Evolutionary conservation across 2,797 vertebrate genomes (phyloP), one percentile per base, ranked within the genome.

Genomic region (Poecilia picta): DNA sequence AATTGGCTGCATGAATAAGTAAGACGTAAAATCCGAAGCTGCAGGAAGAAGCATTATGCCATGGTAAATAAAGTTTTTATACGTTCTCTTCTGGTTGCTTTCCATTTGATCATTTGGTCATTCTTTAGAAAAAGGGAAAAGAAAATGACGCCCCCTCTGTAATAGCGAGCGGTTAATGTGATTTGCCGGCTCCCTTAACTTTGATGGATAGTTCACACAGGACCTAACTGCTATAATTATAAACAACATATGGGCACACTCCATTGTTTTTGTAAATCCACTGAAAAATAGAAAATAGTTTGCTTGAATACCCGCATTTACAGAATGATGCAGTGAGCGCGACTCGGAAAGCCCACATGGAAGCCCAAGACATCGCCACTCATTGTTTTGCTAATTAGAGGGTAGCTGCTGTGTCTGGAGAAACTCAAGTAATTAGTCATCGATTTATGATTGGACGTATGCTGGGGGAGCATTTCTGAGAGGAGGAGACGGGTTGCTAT

Each of bases 351-450:
- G 89, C 85, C 82, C 90, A 89, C 89, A 92, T 92, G 88, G 90
- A 94, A 87, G 80, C 83, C 72, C 81, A 85, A 89, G 92, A 92
- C 90, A 93, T 87, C 87, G 85, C 88, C 88, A 94, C 94, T 93
- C 84, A 93, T 95, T 93, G 90, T 93, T 89, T 87, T 83, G 85
- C 91, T 95, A 95, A 96, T 95, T 95, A 95, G 92, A 89, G 88
- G 91, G 81, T 91, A 90, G 91, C 91, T 88, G 90, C 83, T 94
- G 89, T 92, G 91, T 94, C 91, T 94, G 83, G 81, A 93, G 93
- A 91, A 93, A 94, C 93, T 92, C 82, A 93, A 92, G 91, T 92
- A 94, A 95, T 95, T 95, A 95, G 93, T 94, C 91, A 93, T 94
- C 91, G 91, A 94, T 93, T 93, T 93, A 91, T 91, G 85, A 89